phyloP scores from a whole-genome alignment of 1,140 invertebrate genomes.

The Drosophila sp. region DNA sequence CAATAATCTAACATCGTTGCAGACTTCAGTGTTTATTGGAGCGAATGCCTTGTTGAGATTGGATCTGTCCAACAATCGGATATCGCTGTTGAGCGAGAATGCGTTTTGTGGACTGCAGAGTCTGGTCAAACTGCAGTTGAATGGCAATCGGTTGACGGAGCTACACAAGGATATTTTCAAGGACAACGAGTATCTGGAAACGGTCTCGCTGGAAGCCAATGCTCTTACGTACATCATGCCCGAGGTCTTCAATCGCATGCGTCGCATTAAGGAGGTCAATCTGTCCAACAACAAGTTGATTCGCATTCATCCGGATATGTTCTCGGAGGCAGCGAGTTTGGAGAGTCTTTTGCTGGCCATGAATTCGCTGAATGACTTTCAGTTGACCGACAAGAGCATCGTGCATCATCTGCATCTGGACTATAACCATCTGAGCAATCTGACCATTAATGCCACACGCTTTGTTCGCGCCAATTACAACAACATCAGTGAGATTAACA shows the following conservation, averaged over 20 bases:
- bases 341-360: conserved; percentile 66
- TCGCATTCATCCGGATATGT: conserved; percentile 71
- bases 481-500: conserved; percentile 55
- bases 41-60: conserved; percentile 70
- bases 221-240: conserved; percentile 63
- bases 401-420: conserved; percentile 72
- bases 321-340: conserved; percentile 66
- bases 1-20: conserved; percentile 75
- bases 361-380: conserved; percentile 63
- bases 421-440: conserved; percentile 69
- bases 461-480: conserved; percentile 76
- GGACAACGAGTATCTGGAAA: conserved; percentile 74
- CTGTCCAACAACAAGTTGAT: conserved; percentile 68
- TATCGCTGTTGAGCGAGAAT: conserved; percentile 66
- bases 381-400: conserved; percentile 72
- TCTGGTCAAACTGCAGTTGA: conserved; percentile 67
- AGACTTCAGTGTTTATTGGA: conserved; percentile 77
- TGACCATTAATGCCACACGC: conserved; percentile 70
- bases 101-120: conserved; percentile 71
- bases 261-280: conserved; percentile 73
- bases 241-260: conserved; percentile 72
- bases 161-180: conserved; percentile 72
- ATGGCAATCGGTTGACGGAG: conserved; percentile 61
- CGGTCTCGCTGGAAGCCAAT: conserved; percentile 71
- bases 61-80: conserved; percentile 73